Percentiles rank a stretch among this genome's conserved stretches.
phyloP scores from a whole-genome alignment of 2,113 vertebrate genomes.

The Crypturellus undulatus region DNA sequence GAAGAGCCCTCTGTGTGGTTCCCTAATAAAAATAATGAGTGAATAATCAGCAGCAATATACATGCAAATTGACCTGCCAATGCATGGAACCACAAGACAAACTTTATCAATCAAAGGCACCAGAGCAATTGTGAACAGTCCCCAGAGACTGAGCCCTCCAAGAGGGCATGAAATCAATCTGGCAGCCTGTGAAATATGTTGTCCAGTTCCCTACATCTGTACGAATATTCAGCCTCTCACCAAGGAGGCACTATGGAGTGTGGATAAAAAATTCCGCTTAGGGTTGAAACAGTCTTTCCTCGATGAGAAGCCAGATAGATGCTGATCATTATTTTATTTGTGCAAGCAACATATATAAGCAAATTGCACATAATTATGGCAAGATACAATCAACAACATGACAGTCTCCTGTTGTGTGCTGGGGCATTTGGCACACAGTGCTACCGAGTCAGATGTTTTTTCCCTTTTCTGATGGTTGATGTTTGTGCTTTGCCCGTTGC shows the following conservation, averaged over 20 bases:
- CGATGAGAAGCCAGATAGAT: constrained; percentile 13
- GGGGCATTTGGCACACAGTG: background rate
- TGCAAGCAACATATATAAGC: constrained; percentile 26
- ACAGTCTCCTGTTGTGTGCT: background rate
- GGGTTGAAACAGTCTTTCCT: background rate
- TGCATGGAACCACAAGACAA: background rate
- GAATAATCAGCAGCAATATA: constrained; percentile 26
- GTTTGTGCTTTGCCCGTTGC: constrained; percentile 35
- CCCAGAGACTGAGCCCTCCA: background rate
- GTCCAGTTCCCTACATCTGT: background rate
- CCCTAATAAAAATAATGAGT: constrained; percentile 14
- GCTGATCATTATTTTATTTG: constrained; percentile 47
- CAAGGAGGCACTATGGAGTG: background rate
- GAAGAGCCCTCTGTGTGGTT: background rate
- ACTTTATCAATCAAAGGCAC: constrained; percentile 13
- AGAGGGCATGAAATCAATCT: background rate
- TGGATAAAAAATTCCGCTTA: background rate
- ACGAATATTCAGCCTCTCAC: background rate
- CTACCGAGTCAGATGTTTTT: background rate
- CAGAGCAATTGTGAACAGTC: background rate
- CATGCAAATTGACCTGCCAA: constrained; percentile 7
- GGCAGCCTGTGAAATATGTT: background rate
- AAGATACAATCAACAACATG: constrained; percentile 30
- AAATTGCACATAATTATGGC: constrained; percentile 50
- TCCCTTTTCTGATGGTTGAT: background rate